A percentile compares a stretch with the other conserved stretches of the same genome.
Evolutionary conservation across 2,888 invertebrate genomes (phyloP).

Genomic region (Ophioninae sp.): DNA sequence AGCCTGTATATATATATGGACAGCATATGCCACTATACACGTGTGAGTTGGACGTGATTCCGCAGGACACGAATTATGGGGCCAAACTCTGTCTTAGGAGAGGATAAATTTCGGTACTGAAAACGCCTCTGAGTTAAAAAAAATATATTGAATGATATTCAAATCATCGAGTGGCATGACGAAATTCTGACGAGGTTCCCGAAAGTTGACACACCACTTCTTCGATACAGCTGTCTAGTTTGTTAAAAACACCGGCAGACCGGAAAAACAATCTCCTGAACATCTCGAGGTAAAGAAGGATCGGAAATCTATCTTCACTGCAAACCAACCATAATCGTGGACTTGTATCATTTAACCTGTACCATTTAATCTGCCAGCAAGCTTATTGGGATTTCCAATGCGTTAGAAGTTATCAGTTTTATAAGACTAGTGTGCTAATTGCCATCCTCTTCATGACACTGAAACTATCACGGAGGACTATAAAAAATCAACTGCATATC

Average conservation of each 20-base stretch:
- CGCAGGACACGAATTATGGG: neutral
- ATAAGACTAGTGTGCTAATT: neutral
- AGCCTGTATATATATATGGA: neutral
- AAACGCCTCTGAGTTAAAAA: neutral
- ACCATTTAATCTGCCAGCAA: neutral
- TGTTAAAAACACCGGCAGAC: neutral
- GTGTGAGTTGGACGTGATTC: constrained; percentile 12
- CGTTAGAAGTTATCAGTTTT: neutral
- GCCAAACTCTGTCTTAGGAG: neutral
- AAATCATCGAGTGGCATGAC: neutral
- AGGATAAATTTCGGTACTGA: neutral
- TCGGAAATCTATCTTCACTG: neutral
- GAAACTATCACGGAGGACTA: neutral
- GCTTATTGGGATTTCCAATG: neutral
- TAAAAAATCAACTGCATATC: neutral
- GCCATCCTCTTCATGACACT: neutral
- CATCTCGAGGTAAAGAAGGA: neutral
- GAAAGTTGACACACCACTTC: neutral
- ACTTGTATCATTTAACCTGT: neutral
- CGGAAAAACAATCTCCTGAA: neutral
- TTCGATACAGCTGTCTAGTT: neutral
- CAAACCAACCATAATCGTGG: neutral
- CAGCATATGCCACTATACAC: constrained; percentile 15
- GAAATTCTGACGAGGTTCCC: neutral
- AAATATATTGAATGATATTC: neutral